Evolutionary conservation across 2,888 invertebrate species (phyloP).

Genomic region (Lamellibrachia columna): DNA sequence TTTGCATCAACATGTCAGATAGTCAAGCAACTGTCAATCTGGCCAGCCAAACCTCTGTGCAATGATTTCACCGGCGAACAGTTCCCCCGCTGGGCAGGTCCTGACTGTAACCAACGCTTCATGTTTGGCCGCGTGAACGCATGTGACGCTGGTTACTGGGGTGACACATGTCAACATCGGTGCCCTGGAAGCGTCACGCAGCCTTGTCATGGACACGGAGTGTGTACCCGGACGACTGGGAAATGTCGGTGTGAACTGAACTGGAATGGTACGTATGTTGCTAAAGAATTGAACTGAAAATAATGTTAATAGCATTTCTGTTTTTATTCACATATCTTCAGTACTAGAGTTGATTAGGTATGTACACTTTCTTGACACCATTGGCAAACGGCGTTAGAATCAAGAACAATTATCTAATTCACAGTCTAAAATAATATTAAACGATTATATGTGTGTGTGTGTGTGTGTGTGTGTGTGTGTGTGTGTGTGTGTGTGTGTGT

Average conservation of each 20-base stretch:
- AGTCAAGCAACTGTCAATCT: background rate
- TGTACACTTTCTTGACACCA: too few relatives aligned
- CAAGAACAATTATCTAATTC: too few relatives aligned
- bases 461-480: too few relatives aligned
- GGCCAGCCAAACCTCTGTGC: conserved; percentile 41
- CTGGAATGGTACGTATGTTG: conserved; percentile 22
- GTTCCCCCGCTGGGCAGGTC: conserved; percentile 38
- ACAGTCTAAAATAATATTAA: too few relatives aligned
- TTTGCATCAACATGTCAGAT: conserved; percentile 35
- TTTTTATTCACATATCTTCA: too few relatives aligned
- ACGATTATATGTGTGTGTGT: too few relatives aligned
- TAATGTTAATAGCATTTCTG: background rate
- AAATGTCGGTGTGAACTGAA: conserved; percentile 20
- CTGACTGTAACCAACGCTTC: conserved; percentile 33
- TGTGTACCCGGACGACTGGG: background rate
- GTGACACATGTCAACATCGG: conserved; percentile 42
- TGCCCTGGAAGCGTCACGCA: conserved; percentile 40
- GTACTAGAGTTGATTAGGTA: too few relatives aligned
- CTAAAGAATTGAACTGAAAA: background rate
- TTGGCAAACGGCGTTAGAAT: too few relatives aligned
- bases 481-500: too few relatives aligned
- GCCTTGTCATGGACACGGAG: background rate
- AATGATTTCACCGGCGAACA: conserved; percentile 36
- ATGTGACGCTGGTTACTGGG: conserved; percentile 48
- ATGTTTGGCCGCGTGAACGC: conserved; percentile 35